Evolutionary conservation across 2,888 invertebrate genomes (phyloP), one percentile per base, ranked within the genome.

Genomic region (Latrodectus hesperus): DNA sequence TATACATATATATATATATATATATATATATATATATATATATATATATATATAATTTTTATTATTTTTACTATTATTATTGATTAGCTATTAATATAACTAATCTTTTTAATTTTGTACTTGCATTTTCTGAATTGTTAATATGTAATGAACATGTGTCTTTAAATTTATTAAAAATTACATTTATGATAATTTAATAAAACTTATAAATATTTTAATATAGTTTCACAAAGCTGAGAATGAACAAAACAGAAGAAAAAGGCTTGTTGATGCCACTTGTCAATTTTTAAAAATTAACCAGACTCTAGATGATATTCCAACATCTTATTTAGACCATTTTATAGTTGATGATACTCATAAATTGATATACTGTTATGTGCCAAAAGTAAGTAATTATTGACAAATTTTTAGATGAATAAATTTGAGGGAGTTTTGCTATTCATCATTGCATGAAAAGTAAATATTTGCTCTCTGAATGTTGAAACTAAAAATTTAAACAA

Each of bases 361-460:
- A 92, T 93, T 98, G 17, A 93, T 98, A 16, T 98, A 98, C 91
- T 98, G 98, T 92, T 97, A 97, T 92, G 97, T 98, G 89, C 98
- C 98, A 87, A 98, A 98, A 95, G 96, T 96, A 93, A 93, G 93
- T 16, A 60, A 60, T 38, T 38, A 38, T 38, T 38, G 38, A 38
- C 6, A 38, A 38, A 38, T 38, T 38, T 38, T 38, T 38, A 38
- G 38, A 38, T 38, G 4, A 38, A 38, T 38, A 38, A 38, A 38
- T 38, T 38, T 38, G 38, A 38, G 2, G 4, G 38, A 38, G 2
- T 38, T 6, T 38, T 38, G 6, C 2, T 38, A 1, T 38, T 38
- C 6, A 38, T 38, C 38, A 38, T 38, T 38, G 6, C 38, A 38
- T 38, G 2, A 38, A 38, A 38, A 38, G 2, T 38, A 38, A 38